Percentiles rank a stretch among this genome's conserved stretches.
phyloP scores from a whole-genome alignment of 2,113 vertebrate genomes.

The Rhombomys opimus region DNA sequence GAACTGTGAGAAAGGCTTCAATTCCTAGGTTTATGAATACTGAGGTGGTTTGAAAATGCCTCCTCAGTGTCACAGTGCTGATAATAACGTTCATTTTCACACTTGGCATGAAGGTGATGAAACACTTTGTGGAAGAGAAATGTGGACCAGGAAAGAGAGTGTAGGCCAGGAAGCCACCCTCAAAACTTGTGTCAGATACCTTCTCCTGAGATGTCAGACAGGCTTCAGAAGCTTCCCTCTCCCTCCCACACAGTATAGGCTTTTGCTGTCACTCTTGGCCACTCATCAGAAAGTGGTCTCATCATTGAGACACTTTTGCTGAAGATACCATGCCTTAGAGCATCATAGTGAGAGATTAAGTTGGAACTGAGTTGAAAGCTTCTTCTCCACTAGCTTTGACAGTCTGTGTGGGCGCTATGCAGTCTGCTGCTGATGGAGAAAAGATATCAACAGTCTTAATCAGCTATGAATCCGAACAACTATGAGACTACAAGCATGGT shows the following conservation, averaged over 20 bases:
- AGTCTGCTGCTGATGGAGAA: background rate
- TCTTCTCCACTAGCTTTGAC: background rate
- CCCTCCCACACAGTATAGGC: background rate
- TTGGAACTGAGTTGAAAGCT: background rate
- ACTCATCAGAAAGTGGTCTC: background rate
- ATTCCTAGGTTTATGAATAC: background rate
- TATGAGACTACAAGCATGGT: background rate
- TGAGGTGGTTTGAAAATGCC: background rate
- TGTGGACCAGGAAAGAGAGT: background rate
- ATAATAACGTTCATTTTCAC: background rate
- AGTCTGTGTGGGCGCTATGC: background rate
- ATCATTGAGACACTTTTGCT: background rate
- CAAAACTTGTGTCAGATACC: background rate
- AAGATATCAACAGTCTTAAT: background rate
- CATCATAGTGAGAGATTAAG: background rate
- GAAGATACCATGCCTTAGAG: background rate
- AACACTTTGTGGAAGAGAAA: background rate
- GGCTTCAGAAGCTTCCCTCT: background rate
- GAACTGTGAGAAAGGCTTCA: background rate
- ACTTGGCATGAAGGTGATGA: fast-evolving
- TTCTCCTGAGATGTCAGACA: background rate
- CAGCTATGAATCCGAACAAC: background rate
- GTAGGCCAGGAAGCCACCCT: background rate
- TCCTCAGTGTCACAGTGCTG: background rate
- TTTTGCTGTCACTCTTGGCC: background rate